A percentile compares a stretch with the other conserved stretches of the same genome.
phyloP scores from a whole-genome alignment of 2,888 invertebrate species.

The Drepana falcataria region DNA sequence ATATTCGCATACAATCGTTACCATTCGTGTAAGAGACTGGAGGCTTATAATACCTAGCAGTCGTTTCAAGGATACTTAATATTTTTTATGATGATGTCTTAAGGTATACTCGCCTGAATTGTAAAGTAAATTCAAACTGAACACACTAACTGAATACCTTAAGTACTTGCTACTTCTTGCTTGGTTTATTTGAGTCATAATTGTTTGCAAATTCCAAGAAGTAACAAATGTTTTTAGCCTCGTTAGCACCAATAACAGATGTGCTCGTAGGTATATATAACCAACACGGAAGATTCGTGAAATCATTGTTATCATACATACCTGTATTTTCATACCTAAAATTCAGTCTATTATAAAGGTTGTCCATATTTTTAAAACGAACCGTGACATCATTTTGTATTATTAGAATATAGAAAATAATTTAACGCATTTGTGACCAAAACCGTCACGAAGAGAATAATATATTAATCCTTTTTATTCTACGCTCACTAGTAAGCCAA shows the following conservation, averaged over 20 bases:
- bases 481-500: not conserved
- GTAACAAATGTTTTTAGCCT: not conserved
- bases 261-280: not conserved
- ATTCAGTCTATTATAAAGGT: too few species aligned
- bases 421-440: not conserved
- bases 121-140: not conserved
- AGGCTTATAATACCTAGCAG: too few species aligned
- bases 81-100: too few species aligned
- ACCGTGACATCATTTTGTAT: too few species aligned
- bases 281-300: not conserved
- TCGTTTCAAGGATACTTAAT: too few species aligned
- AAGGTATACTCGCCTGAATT: not conserved
- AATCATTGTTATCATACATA: not conserved
- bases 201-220: constrained; percentile 1
- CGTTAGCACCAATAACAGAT: not conserved
- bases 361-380: too few species aligned
- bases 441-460: not conserved
- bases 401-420: not conserved
- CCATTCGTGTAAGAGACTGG: too few species aligned
- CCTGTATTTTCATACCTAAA: too few species aligned
- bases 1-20: too few species aligned
- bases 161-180: not conserved
- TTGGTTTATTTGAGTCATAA: not conserved
- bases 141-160: not conserved
- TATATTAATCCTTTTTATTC: not conserved